phyloP scores from a whole-genome alignment of 1,140 invertebrate species.

The Brachionus calyciflorus region DNA sequence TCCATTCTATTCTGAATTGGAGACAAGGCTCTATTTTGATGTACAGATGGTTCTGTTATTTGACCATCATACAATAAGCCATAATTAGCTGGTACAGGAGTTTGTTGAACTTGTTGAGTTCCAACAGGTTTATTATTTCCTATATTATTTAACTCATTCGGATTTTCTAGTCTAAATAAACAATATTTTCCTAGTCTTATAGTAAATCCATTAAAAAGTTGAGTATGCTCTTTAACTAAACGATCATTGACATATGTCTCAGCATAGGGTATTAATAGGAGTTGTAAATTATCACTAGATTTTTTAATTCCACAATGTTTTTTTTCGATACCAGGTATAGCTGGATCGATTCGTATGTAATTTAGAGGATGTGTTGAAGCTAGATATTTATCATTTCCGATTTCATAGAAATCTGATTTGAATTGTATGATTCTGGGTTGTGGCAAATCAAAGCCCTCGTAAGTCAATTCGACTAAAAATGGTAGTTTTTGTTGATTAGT shows the following conservation, averaged over 20 bases:
- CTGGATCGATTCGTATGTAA: conserved; percentile 48
- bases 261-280: conserved; percentile 86
- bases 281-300: conserved; percentile 82
- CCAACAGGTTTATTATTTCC: neutral
- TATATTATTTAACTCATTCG: conserved; percentile 59
- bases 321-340: conserved; percentile 69
- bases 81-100: neutral
- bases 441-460: conserved; percentile 55
- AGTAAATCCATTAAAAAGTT: conserved; percentile 69
- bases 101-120: neutral
- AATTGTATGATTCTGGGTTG: conserved; percentile 67
- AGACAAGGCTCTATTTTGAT: neutral
- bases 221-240: conserved; percentile 83
- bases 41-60: neutral
- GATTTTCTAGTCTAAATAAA: conserved; percentile 88
- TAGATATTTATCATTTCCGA: conserved; percentile 44
- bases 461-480: conserved; percentile 56
- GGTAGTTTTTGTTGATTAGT: conserved; percentile 52
- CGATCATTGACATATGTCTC: conserved; percentile 90
- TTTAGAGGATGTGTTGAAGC: conserved; percentile 23
- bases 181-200: conserved; percentile 72
- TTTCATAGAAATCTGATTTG: conserved; percentile 47
- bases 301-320: conserved; percentile 88
- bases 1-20: neutral
- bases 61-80: conserved; percentile 34